phyloP scores from a whole-genome alignment of 2,113 vertebrate genomes.

The Boulengeromyrus knoepffleri region DNA sequence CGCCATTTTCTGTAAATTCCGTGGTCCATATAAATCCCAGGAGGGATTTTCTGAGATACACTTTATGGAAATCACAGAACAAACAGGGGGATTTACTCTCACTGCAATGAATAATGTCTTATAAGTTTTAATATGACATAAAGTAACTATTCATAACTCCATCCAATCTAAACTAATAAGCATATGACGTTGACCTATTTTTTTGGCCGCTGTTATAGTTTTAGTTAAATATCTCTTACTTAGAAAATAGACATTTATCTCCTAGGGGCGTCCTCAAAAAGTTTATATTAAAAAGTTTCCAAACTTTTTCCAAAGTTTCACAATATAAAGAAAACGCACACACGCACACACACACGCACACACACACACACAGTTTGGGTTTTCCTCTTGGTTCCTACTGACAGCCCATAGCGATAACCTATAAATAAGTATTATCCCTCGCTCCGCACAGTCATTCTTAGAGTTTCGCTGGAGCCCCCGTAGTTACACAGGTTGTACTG shows the following conservation, averaged over 20 bases:
- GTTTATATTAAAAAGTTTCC: neutral
- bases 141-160: neutral
- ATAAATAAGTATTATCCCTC: neutral
- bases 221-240: neutral
- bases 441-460: slow-evolving; percentile 17
- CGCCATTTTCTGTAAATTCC: neutral
- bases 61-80: neutral
- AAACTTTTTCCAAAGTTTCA: neutral
- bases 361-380: neutral
- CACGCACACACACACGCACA: neutral
- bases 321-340: neutral
- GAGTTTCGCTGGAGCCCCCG: neutral
- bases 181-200: neutral
- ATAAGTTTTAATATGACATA: neutral
- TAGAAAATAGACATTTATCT: neutral
- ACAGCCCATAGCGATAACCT: neutral
- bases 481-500: neutral
- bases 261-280: neutral
- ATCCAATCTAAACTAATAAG: neutral
- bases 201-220: neutral
- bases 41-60: neutral
- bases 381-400: neutral
- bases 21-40: neutral
- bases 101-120: neutral
- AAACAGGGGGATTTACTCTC: neutral